phyloP scores from a whole-genome alignment of 30 jellyfish, hydroid and myxozoan genomes.

The Morbakka virulenta region DNA sequence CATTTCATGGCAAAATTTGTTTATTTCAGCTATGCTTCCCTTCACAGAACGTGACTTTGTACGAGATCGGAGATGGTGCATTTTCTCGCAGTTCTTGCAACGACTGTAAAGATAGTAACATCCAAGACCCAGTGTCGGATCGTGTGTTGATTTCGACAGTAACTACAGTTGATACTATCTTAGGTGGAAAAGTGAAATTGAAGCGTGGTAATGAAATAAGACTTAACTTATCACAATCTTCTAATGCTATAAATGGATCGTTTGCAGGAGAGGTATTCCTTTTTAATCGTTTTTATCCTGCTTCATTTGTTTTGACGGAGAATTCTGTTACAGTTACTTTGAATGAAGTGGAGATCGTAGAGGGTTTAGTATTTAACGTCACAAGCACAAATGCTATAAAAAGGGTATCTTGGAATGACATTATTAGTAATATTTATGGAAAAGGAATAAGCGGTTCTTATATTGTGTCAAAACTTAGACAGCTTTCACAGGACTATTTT shows the following conservation, averaged over 20 bases:
- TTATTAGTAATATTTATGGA: too few species aligned
- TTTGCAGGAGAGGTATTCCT: too few species aligned
- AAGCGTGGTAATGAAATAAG: not conserved
- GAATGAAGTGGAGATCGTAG: too few species aligned
- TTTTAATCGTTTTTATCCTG: too few species aligned
- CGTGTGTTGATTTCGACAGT: not conserved
- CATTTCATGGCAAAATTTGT: slow-evolving; percentile 30
- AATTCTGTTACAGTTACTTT: too few species aligned
- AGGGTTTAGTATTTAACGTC: too few species aligned
- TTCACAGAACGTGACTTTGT: not conserved
- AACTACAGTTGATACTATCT: not conserved
- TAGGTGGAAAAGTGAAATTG: not conserved
- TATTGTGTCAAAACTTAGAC: not conserved
- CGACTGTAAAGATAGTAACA: not conserved
- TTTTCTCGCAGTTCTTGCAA: too few species aligned
- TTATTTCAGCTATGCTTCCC: slow-evolving; percentile 35
- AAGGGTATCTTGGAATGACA: too few species aligned
- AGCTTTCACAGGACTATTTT: not conserved
- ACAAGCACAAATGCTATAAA: too few species aligned
- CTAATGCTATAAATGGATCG: too few species aligned
- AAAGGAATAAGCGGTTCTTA: not conserved
- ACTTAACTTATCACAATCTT: too few species aligned
- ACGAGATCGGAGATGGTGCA: slow-evolving; percentile 21
- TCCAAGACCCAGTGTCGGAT: not conserved
- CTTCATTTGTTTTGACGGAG: too few species aligned